These are phyloP conservation scores for Agriopis aurantiaria DNA, from an alignment of 2,888 invertebrate species.

Conservation along the genomic window DNA sequence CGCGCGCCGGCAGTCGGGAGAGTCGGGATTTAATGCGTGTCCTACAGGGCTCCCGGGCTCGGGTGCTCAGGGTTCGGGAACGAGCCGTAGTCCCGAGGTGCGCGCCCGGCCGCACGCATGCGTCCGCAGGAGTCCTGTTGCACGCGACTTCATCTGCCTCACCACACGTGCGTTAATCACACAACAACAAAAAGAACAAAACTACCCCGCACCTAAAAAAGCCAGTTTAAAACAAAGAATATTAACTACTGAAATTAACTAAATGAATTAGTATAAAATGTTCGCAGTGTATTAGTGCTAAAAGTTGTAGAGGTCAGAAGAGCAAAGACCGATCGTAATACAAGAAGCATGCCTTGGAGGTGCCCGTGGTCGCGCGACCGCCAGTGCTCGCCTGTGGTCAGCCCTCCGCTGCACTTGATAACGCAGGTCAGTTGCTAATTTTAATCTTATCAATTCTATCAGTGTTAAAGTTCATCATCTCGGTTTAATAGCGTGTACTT, in stretches of 20 bases:
- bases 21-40: slow-evolving; percentile 57
- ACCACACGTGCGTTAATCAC: slow-evolving; percentile 33
- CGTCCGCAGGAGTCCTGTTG: slow-evolving; percentile 68
- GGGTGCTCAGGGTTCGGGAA: slow-evolving; percentile 45
- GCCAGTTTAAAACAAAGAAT: neutral
- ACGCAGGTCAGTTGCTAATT: slow-evolving; percentile 67
- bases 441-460: slow-evolving; percentile 12
- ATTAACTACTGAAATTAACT: neutral
- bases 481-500: slow-evolving; percentile 16
- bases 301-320: slow-evolving; percentile 58
- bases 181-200: slow-evolving; percentile 27
- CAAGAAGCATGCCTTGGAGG: slow-evolving; percentile 74
- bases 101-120: slow-evolving; percentile 75
- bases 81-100: slow-evolving; percentile 68
- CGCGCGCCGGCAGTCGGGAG: slow-evolving; percentile 57
- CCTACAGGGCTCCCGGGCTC: slow-evolving; percentile 48
- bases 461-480: slow-evolving; percentile 5
- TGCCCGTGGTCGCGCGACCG: slow-evolving; percentile 81
- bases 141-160: slow-evolving; percentile 43
- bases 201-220: neutral
- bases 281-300: slow-evolving; percentile 45
- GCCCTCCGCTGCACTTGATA: slow-evolving; percentile 68
- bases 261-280: slow-evolving; percentile 10
- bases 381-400: slow-evolving; percentile 68
- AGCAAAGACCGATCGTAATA: slow-evolving; percentile 56